Conservation (phyloP, 2,888 invertebrate genomes). For the Heteromyza rotundicornis region DNA sequence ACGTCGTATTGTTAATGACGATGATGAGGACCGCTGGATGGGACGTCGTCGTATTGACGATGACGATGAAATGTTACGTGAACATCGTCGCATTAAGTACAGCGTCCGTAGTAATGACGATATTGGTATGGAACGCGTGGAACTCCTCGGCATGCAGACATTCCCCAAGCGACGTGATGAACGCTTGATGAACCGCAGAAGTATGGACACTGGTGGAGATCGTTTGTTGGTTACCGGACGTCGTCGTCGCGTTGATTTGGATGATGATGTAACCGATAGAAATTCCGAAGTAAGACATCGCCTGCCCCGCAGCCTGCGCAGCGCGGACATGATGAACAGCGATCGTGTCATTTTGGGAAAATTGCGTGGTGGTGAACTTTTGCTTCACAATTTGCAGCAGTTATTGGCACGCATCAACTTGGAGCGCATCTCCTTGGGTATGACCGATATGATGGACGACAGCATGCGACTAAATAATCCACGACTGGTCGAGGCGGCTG, state of each 20-base stretch:
- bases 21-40: not conserved
- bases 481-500: constrained; percentile 65
- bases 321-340: not conserved
- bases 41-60: not conserved
- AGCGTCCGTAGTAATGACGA: constrained; percentile 10
- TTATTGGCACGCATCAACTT: constrained; percentile 74
- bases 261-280: not conserved
- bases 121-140: not conserved
- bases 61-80: constrained; percentile 18
- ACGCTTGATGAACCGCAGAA: constrained; percentile 18
- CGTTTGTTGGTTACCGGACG: not conserved
- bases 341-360: constrained; percentile 40
- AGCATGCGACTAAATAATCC: constrained; percentile 68
- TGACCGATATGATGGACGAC: constrained; percentile 62
- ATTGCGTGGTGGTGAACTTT: constrained; percentile 68
- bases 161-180: constrained; percentile 14
- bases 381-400: constrained; percentile 72
- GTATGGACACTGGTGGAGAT: constrained; percentile 13
- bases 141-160: not conserved
- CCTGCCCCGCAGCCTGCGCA: not conserved
- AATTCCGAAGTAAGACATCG: not conserved
- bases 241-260: not conserved
- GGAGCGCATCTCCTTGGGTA: constrained; percentile 73
- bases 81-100: constrained; percentile 13
- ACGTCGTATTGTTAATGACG: not conserved